Evolutionary conservation across 2,888 invertebrate genomes (phyloP).

Genomic region (Ligdia adustata): DNA sequence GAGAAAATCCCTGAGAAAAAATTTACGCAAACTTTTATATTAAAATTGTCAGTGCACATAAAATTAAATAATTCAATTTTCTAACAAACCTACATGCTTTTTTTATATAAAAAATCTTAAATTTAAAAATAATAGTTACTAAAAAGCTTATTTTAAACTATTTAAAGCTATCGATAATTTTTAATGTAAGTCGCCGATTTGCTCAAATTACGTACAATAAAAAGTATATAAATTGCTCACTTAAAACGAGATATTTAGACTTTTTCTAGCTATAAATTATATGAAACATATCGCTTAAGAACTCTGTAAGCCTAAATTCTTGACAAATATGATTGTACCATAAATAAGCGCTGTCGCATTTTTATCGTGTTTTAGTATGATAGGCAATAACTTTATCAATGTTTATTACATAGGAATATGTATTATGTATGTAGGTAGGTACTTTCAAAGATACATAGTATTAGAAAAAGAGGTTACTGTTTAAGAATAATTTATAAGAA

Average conservation of each 20-base stretch:
- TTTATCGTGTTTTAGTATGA: conserved; percentile 26
- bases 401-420: conserved; percentile 34
- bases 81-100: too few relatives aligned
- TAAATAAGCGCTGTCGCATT: conserved; percentile 25
- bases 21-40: too few relatives aligned
- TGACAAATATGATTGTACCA: conserved; percentile 15
- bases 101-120: too few relatives aligned
- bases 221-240: conserved; percentile 20
- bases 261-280: conserved; percentile 22
- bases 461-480: not conserved
- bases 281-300: conserved; percentile 6
- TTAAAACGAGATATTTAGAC: conserved; percentile 16
- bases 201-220: conserved; percentile 4
- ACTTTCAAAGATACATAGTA: not conserved
- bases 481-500: too few relatives aligned
- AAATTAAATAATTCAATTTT: too few relatives aligned
- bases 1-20: too few relatives aligned
- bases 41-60: too few relatives aligned
- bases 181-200: too few relatives aligned
- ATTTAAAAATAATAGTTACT: too few relatives aligned
- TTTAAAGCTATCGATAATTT: too few relatives aligned
- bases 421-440: conserved; percentile 32
- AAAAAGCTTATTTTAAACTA: too few relatives aligned
- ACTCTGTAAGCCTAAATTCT: conserved; percentile 20
- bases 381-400: conserved; percentile 42